A percentile compares a stretch with the other conserved stretches of the same genome.
Evolutionary conservation across 2,797 vertebrate species (phyloP).

Genomic region (Phalloptychus januarius): DNA sequence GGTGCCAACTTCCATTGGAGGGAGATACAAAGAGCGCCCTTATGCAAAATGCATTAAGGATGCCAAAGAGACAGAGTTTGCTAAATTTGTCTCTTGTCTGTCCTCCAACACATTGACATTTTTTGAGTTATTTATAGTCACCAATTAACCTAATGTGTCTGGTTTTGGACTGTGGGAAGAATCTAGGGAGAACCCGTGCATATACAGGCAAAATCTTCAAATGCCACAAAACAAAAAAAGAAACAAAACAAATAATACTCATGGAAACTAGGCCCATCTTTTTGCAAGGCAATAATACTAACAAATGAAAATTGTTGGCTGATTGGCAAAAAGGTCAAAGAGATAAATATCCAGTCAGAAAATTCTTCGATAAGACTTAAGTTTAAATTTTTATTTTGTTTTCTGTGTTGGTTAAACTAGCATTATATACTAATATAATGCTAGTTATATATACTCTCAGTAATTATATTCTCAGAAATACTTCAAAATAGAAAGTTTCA

Average conservation of each 20-base stretch:
- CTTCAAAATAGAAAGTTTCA: neutral
- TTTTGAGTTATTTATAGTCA: neutral
- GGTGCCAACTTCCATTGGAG: neutral
- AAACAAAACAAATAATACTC: neutral
- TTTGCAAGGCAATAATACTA: neutral
- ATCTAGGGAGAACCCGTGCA: neutral
- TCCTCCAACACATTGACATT: neutral
- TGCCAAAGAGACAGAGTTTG: neutral
- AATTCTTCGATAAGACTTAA: neutral
- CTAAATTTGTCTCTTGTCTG: neutral
- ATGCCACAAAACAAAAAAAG: neutral
- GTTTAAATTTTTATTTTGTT: neutral
- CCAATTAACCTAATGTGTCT: neutral
- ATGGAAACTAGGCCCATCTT: neutral
- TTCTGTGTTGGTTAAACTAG: slow-evolving; percentile 2
- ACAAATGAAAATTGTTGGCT: neutral
- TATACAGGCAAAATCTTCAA: neutral
- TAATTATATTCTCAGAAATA: neutral
- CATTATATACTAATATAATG: no score
- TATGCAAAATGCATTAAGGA: neutral
- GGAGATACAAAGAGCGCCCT: neutral
- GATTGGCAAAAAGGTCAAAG: neutral
- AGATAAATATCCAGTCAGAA: neutral
- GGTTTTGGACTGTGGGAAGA: no score
- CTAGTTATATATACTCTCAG: no score